Evolutionary conservation across 92 coral and sea anemone species (phyloP).

Genomic region (Zoanthus gigantus): DNA sequence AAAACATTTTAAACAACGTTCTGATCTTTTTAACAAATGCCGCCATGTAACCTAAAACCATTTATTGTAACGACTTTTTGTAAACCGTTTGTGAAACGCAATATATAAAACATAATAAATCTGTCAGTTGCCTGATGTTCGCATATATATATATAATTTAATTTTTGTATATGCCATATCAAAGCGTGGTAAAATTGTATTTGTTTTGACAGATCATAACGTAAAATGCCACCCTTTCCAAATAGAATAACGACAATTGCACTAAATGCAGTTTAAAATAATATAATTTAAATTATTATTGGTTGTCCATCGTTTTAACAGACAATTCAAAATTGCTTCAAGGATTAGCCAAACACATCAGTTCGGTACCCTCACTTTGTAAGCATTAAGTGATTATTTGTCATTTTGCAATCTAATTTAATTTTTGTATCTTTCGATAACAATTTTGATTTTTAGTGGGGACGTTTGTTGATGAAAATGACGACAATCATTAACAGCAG

Average conservation of each 20-base stretch:
- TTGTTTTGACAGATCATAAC: constrained; percentile 1
- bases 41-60: too few relatives aligned
- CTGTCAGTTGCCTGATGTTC: too few relatives aligned
- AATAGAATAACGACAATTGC: background rate
- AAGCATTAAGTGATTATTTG: constrained; percentile 45
- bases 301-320: constrained; percentile 53
- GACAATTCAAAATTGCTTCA: constrained; percentile 52
- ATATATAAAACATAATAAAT: too few relatives aligned
- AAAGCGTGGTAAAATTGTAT: background rate
- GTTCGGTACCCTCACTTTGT: constrained; percentile 56
- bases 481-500: constrained; percentile 20
- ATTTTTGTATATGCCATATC: background rate
- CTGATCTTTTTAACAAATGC: too few relatives aligned
- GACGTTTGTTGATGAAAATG: constrained; percentile 26
- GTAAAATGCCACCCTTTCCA: background rate
- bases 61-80: too few relatives aligned
- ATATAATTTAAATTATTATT: constrained; percentile 64
- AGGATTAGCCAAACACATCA: constrained; percentile 62
- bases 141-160: too few relatives aligned
- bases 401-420: constrained; percentile 30
- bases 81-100: too few relatives aligned
- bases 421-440: constrained; percentile 39
- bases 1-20: too few relatives aligned
- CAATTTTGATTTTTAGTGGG: constrained; percentile 7
- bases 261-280: constrained; percentile 22